A percentile compares a stretch with the other conserved stretches of the same genome.
Conservation (phyloP, 2,888 invertebrate genomes). For the Dromius quadrimaculatus region DNA sequence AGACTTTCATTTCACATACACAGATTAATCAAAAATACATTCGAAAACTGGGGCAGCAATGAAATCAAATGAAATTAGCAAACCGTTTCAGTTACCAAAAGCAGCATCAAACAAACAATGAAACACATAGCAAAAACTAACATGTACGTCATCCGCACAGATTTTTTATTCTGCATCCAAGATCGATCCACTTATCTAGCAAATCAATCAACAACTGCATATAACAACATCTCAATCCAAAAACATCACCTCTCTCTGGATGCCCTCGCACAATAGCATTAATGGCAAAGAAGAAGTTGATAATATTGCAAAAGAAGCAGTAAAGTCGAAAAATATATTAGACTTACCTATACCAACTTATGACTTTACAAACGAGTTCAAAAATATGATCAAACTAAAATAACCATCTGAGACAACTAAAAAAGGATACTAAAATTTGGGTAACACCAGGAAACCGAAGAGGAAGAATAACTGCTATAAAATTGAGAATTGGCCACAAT, state of each 20-base stretch:
- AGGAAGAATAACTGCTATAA: background rate
- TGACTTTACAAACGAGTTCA: constrained; percentile 1
- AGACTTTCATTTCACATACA: background rate
- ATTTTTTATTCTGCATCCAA: constrained; percentile 5
- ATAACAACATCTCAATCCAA: background rate
- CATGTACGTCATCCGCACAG: background rate
- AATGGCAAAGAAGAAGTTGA: constrained; percentile 16
- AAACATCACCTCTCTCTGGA: background rate
- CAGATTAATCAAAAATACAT: background rate
- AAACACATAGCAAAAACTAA: constrained; percentile 1
- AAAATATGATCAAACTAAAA: background rate
- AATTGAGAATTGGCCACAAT: constrained; percentile 7
- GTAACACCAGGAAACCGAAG: background rate
- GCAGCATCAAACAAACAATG: background rate
- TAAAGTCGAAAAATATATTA: background rate
- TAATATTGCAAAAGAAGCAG: background rate
- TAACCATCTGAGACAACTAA: constrained; percentile 10
- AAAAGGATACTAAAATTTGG: constrained; percentile 1
- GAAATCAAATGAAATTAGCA: background rate
- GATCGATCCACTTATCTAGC: background rate
- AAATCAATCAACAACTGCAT: background rate
- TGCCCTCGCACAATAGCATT: constrained; percentile 6
- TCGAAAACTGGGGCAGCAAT: background rate
- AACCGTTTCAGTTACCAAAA: background rate
- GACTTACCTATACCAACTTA: background rate